phyloP scores from a whole-genome alignment of 1,140 invertebrate species.

The Panulirus ornatus region DNA sequence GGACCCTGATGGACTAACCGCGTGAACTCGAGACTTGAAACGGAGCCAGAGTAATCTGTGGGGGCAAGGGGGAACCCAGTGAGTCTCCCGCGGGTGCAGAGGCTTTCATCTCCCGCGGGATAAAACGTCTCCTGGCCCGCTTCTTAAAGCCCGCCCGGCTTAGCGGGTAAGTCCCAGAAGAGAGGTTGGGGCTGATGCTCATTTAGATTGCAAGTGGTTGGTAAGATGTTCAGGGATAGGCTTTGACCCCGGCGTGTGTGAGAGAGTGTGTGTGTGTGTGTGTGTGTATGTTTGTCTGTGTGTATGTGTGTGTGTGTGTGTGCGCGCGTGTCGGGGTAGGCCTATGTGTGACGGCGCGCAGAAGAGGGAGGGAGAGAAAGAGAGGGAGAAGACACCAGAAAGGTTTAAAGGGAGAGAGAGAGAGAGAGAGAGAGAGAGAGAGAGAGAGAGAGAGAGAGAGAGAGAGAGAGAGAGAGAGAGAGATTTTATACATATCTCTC shows the following conservation, averaged over 20 bases:
- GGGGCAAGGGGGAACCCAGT: background rate
- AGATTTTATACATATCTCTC: no score
- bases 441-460: no score
- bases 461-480: no score
- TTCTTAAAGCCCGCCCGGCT: background rate
- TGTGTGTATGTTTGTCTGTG: constrained; percentile 33
- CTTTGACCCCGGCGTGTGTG: no score
- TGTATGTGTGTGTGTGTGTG: constrained; percentile 28
- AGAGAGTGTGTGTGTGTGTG: background rate
- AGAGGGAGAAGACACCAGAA: no score
- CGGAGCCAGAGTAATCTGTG: background rate
- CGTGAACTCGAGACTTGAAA: background rate
- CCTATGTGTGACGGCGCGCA: no score
- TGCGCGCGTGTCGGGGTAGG: background rate
- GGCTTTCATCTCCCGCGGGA: background rate
- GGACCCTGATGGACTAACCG: background rate
- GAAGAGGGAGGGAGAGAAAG: no score
- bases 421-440: no score
- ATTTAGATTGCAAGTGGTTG: background rate
- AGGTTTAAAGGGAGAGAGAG: no score
- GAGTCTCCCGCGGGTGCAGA: background rate
- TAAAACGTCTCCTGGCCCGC: background rate
- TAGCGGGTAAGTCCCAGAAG: background rate
- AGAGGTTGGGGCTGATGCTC: background rate
- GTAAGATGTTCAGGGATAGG: background rate